A percentile compares a stretch with the other conserved stretches of the same genome.
phyloP scores from a whole-genome alignment of 2,888 invertebrate genomes.

The Hemicrepidius hirtus region DNA sequence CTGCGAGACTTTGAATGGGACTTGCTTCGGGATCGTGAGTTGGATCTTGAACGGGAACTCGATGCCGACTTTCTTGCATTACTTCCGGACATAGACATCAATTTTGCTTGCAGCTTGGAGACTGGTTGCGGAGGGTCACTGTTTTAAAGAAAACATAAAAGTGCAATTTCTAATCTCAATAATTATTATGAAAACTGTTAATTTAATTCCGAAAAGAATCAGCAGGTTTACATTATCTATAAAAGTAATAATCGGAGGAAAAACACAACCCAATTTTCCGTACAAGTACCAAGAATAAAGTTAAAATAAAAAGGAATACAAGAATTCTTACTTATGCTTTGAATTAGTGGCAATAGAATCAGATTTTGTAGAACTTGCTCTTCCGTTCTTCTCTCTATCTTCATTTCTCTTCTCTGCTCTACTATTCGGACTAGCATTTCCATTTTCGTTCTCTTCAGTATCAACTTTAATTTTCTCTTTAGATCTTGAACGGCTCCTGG shows the following conservation, averaged over 20 bases:
- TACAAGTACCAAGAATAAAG: too few relatives aligned
- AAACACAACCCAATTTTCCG: too few relatives aligned
- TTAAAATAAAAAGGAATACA: too few relatives aligned
- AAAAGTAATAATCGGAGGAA: too few relatives aligned
- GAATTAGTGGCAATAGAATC: conserved; percentile 59
- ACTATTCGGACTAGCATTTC: conserved; percentile 68
- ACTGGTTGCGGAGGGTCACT: conserved; percentile 74
- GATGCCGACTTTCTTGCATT: conserved; percentile 64
- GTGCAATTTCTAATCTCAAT: not conserved
- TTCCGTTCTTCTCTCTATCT: conserved; percentile 61
- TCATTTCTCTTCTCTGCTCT: conserved; percentile 62
- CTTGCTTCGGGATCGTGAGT: conserved; percentile 66
- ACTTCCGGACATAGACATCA: conserved; percentile 77
- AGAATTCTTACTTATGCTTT: conserved; percentile 60
- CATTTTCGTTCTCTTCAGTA: conserved; percentile 65
- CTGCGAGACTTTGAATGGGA: conserved; percentile 63
- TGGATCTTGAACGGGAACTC: conserved; percentile 65
- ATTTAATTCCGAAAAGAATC: not conserved
- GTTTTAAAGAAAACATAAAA: conserved; percentile 2
- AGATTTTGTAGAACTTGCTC: conserved; percentile 61
- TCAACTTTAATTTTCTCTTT: conserved; percentile 57
- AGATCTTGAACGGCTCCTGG: conserved; percentile 63
- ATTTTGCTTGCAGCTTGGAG: conserved; percentile 78
- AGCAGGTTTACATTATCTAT: too few relatives aligned
- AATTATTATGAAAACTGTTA: conserved; percentile 5